Evolutionary conservation across 1,140 invertebrate species (phyloP), one percentile per base, ranked within the genome.

Genomic region (Tetranychus urticae): DNA sequence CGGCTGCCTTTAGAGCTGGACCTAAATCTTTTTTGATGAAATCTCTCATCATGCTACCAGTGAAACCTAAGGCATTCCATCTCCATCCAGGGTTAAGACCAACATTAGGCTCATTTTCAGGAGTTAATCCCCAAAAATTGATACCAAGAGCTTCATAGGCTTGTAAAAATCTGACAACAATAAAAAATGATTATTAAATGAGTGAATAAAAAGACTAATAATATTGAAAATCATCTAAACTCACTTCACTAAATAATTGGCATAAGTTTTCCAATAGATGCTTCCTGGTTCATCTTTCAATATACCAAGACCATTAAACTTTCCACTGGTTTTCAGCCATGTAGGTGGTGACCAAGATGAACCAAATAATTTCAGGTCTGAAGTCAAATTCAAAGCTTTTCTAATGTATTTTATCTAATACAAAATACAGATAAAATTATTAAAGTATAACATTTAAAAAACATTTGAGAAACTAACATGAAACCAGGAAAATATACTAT

Each of bases 271-370:
- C n/a, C 47, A 63, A 46, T 56, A 61, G 13, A 33, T 34, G 2
- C 31, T 36, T 34, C 42, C 48, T 3, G 52, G 47, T 47, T 63
- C 37, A 12, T 59, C 62, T 8, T 39, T 56, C 3, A 63, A 47
- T 14, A 23, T 31, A 31, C 62, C 62, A 7, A 52, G 50, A 12
- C 60, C 54, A 46, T 37, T n/a, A 34, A 61, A 34, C 3, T 56
- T 31, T 23, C 82, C 74, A 66, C 84, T 87, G 0, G 80, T 83
- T 73, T 94, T 96, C 89, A 94, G 94, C 89, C 89, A 96, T 5
- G 75, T 71, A 0, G 91, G 91, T 0, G 89, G 78, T 58, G 82
- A 82, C 90, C 90, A 96, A 0, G 84, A 77, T 12, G 81, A 78
- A 0, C 78, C 79, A 62, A 89, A 73, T 1, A 88, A 71, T 60